These are phyloP conservation scores for Gyrodactylus bullatarudis DNA, from an alignment of 1,140 invertebrate genomes.

Conservation along the genomic window DNA sequence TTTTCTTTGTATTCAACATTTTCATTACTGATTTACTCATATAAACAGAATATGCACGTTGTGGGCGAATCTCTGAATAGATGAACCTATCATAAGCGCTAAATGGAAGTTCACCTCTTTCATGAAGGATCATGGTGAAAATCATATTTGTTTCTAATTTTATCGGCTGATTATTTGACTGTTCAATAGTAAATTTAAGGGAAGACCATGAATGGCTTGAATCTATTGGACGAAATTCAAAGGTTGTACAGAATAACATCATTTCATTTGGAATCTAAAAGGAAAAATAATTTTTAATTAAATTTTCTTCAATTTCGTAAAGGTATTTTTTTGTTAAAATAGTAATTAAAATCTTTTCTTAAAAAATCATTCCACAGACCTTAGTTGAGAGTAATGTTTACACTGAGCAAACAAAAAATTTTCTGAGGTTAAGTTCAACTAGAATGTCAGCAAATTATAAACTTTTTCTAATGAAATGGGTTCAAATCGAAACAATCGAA, in stretches of 20 bases:
- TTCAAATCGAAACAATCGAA: too few species aligned
- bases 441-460: too few species aligned
- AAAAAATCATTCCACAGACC: too few species aligned
- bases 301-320: too few species aligned
- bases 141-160: not conserved
- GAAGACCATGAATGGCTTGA: not conserved
- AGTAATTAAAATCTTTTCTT: too few species aligned
- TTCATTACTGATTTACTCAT: not conserved
- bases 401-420: too few species aligned
- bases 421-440: too few species aligned
- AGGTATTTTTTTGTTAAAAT: too few species aligned
- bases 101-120: not conserved
- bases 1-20: not conserved
- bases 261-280: not conserved
- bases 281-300: too few species aligned
- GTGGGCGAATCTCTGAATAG: not conserved
- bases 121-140: not conserved
- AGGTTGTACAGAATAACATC: constrained; percentile 1
- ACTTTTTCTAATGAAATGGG: too few species aligned
- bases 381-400: too few species aligned
- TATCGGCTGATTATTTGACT: not conserved
- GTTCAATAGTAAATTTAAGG: not conserved
- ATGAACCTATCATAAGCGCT: constrained; percentile 1
- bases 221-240: not conserved
- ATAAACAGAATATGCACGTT: not conserved